Percentiles rank a stretch among this genome's conserved stretches.
These are phyloP conservation scores for Bombyx huttoni DNA, from an alignment of 2,888 invertebrate genomes.

Conservation along the genomic window DNA sequence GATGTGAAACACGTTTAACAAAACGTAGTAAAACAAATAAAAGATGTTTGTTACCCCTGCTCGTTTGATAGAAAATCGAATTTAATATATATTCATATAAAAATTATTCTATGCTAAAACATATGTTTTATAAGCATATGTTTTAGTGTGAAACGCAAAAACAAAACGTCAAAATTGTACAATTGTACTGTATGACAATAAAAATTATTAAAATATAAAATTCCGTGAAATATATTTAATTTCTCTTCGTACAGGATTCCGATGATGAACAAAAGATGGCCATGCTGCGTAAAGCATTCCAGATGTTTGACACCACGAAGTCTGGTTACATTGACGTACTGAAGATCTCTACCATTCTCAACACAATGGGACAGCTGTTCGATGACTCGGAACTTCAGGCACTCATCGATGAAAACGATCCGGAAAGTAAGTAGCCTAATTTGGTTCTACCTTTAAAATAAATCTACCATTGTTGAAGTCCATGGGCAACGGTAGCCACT, in stretches of 20 bases:
- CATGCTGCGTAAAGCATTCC: slow-evolving; percentile 95
- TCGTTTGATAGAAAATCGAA: neutral
- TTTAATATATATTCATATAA: no score
- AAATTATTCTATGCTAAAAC: no score
- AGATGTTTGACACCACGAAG: slow-evolving; percentile 96
- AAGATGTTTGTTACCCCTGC: neutral
- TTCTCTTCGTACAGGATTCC: slow-evolving; percentile 39
- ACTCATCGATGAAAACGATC: slow-evolving; percentile 92
- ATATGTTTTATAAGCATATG: neutral
- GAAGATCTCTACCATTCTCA: slow-evolving; percentile 92
- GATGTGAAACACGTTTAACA: no score
- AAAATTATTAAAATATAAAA: neutral
- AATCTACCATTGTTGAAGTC: no score
- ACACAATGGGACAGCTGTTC: slow-evolving; percentile 95
- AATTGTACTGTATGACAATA: neutral
- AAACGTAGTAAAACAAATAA: neutral
- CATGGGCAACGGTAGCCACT: no score
- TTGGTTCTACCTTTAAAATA: slow-evolving; percentile 5
- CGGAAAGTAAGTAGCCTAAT: slow-evolving; percentile 75
- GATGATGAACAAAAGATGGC: slow-evolving; percentile 87
- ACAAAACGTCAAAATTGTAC: neutral
- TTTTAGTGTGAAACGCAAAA: neutral
- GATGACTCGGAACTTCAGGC: slow-evolving; percentile 92
- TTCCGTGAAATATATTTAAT: neutral
- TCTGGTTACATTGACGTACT: slow-evolving; percentile 92